Evolutionary conservation across 2,797 vertebrate species (phyloP), one percentile per base, ranked within the genome.

Genomic region (Sebastes jordani): DNA sequence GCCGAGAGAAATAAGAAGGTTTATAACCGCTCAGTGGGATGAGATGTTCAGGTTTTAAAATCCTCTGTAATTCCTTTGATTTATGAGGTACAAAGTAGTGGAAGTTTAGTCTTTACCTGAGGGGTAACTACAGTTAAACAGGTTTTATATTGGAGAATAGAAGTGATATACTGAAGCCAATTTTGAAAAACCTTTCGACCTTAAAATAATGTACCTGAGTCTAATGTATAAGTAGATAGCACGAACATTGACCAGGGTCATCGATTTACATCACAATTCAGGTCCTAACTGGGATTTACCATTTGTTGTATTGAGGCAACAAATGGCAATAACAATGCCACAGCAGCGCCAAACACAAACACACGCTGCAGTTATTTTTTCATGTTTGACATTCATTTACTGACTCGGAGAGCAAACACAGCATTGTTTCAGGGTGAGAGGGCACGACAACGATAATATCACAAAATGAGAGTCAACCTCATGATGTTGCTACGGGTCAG

Each of bases 271-370:
- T 11, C 59, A 61, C 5, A 61, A 32, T 11, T 32, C 59, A 61
- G 18, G 29, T 32, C 25, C 9, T 22, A 54, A 54, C n/a, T 29
- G 55, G 23, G 23, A 58, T 58, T 58, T 25, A 58, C 11, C 0
- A 27, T 58, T 0, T 16, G 55, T 14, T 16, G 23, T 55, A 10
- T 55, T 22, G n/a, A 55, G 52, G 52, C n/a, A 55, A 23, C 7
- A n/a, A 10, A n/a, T 1, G 49, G 20, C 4, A 52, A 55, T 54
- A 22, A 54, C n/a, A 54, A 22, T 22, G 52, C 25, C 22, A 49
- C 18, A n/a, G n/a, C 25, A 6, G 71, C 34, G 20, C 32, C 76
- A 72, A 72, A 77, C 71, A 83, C 14, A 69, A 86, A 79, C 78
- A 75, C 64, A 29, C 66, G 7, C 49, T 18, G 54, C 61, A 63